phyloP scores from a whole-genome alignment of 1,140 invertebrate species.

The Phthorimaea operculella region DNA sequence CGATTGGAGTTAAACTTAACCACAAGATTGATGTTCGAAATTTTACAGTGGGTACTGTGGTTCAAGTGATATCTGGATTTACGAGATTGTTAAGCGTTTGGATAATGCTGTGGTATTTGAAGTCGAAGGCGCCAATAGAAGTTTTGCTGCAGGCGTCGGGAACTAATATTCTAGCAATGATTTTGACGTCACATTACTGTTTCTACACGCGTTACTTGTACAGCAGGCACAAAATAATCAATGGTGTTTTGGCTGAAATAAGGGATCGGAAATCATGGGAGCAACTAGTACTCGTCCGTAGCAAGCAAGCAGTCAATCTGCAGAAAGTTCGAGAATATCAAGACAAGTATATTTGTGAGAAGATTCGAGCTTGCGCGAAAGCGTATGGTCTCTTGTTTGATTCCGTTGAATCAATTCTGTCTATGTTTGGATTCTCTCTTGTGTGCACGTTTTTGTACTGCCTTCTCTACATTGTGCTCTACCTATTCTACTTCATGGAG shows the following conservation, averaged over 20 bases:
- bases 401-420: slow-evolving; percentile 20
- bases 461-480: slow-evolving; percentile 27
- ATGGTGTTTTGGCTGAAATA: slow-evolving; percentile 30
- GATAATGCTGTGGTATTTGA: slow-evolving; percentile 19
- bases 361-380: slow-evolving; percentile 34
- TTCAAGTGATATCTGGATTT: slow-evolving; percentile 19
- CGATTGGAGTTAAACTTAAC: slow-evolving; percentile 25
- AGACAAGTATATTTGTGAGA: slow-evolving; percentile 32
- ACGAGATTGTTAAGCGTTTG: slow-evolving; percentile 29
- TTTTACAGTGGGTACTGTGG: slow-evolving; percentile 16
- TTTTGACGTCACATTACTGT: slow-evolving; percentile 28
- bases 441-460: slow-evolving; percentile 27
- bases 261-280: slow-evolving; percentile 20
- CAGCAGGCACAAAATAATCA: slow-evolving; percentile 29
- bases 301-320: slow-evolving; percentile 14
- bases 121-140: slow-evolving; percentile 19
- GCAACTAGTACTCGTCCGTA: slow-evolving; percentile 20
- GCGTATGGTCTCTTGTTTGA: slow-evolving; percentile 35
- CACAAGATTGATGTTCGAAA: slow-evolving; percentile 18
- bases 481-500: slow-evolving; percentile 53
- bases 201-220: slow-evolving; percentile 24
- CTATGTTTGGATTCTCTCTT: slow-evolving; percentile 34
- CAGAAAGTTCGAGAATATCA: slow-evolving; percentile 23
- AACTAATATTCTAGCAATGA: slow-evolving; percentile 27
- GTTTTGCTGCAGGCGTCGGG: slow-evolving; percentile 34